Evolutionary conservation across 1,140 invertebrate species (phyloP).

Genomic region (Solen grandis): DNA sequence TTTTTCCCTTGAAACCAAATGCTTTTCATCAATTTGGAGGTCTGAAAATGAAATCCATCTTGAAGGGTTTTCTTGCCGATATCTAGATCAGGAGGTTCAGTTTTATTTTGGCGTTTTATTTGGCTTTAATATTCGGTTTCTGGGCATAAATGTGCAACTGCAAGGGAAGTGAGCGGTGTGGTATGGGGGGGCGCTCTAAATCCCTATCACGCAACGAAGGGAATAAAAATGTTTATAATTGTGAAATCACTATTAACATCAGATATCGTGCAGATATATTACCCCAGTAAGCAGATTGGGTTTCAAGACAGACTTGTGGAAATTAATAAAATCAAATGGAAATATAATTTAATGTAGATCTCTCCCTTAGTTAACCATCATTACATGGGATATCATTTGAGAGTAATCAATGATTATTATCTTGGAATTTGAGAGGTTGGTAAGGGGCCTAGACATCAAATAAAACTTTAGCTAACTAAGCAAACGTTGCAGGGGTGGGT

Average conservation of each 20-base stretch:
- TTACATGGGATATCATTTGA: constrained; percentile 27
- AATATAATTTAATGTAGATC: constrained; percentile 48
- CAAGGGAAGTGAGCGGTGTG: too few species aligned
- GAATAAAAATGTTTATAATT: constrained; percentile 54
- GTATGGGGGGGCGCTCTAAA: constrained; percentile 40
- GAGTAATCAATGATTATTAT: constrained; percentile 57
- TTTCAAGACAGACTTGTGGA: neutral
- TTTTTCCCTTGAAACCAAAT: too few species aligned
- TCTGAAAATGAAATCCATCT: too few species aligned
- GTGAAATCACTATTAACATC: constrained; percentile 34
- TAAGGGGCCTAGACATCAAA: constrained; percentile 33
- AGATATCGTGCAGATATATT: constrained; percentile 41
- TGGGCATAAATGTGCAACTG: too few species aligned
- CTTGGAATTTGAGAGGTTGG: constrained; percentile 19
- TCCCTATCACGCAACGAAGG: constrained; percentile 10
- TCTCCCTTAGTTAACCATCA: constrained; percentile 1
- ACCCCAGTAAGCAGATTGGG: constrained; percentile 13
- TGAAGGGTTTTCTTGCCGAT: too few species aligned
- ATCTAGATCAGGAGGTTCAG: too few species aligned
- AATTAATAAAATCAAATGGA: constrained; percentile 55
- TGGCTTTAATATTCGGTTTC: too few species aligned
- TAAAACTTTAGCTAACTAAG: constrained; percentile 46
- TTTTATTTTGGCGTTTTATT: too few species aligned
- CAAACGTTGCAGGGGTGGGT: neutral
- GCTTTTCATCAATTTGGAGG: too few species aligned